Percentiles rank a stretch among this genome's conserved stretches.
Conservation (phyloP, 2,888 invertebrate species). For the Archips crataeganus region DNA sequence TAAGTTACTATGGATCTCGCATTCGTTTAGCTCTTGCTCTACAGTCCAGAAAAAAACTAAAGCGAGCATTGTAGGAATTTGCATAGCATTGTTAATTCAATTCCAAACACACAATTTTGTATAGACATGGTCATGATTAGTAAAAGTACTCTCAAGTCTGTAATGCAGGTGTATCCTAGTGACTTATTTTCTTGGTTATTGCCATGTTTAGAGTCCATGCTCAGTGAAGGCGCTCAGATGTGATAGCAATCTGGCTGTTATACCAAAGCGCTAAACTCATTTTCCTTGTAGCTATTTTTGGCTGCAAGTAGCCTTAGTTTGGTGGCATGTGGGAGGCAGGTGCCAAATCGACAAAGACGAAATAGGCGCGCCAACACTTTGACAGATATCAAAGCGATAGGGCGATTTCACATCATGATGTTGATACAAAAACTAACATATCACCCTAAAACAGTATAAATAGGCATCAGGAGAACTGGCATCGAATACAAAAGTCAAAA, state of each 20-base stretch:
- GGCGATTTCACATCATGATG: constrained; percentile 17
- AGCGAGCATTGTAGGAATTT: not conserved
- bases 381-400: not conserved
- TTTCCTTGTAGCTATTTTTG: not conserved
- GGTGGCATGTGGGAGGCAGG: not conserved
- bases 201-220: not conserved
- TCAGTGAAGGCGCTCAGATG: not conserved
- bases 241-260: not conserved
- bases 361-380: not conserved
- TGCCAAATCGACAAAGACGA: not conserved
- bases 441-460: constrained; percentile 60
- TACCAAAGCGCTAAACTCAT: not conserved
- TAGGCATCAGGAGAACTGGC: constrained; percentile 64
- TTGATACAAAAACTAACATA: constrained; percentile 47
- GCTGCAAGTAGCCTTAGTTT: constrained; percentile 5
- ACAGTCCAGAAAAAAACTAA: not conserved
- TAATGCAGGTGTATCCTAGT: constrained; percentile 5
- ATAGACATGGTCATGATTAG: not conserved
- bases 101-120: not conserved
- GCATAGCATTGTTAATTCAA: not conserved
- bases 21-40: not conserved
- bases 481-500: constrained; percentile 65
- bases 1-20: constrained; percentile 1
- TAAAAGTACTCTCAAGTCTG: not conserved
- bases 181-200: constrained; percentile 15